These are phyloP conservation scores for Neoitamus cyanurus DNA, from an alignment of 2,888 invertebrate species.

Conservation along the genomic window DNA sequence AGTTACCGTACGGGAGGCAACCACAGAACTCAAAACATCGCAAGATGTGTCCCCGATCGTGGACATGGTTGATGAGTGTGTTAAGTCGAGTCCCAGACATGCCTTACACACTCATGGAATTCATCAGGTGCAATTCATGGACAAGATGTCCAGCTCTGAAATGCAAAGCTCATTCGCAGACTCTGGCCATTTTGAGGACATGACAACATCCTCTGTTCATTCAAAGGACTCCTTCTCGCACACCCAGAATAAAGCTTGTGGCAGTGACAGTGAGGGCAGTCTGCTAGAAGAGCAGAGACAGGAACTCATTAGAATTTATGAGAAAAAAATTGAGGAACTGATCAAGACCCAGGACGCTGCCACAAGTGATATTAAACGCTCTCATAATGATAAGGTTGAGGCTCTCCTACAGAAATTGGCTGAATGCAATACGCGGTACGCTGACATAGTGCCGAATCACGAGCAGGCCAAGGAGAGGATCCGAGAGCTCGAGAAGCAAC, in stretches of 20 bases:
- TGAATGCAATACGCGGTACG: slow-evolving; percentile 81
- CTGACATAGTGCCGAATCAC: slow-evolving; percentile 79
- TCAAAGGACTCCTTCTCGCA: slow-evolving; percentile 78
- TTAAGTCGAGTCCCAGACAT: slow-evolving; percentile 63
- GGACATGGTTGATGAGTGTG: slow-evolving; percentile 68
- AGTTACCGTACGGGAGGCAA: slow-evolving; percentile 79
- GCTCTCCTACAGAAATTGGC: slow-evolving; percentile 77
- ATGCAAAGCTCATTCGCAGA: slow-evolving; percentile 84
- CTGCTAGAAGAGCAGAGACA: slow-evolving; percentile 75
- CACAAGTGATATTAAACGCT: slow-evolving; percentile 80
- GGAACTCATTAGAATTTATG: slow-evolving; percentile 77
- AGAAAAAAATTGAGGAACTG: slow-evolving; percentile 80
- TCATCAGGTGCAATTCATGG: slow-evolving; percentile 64
- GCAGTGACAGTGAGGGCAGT: slow-evolving; percentile 56
- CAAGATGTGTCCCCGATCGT: slow-evolving; percentile 69
- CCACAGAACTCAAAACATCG: slow-evolving; percentile 70
- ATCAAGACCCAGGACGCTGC: slow-evolving; percentile 72
- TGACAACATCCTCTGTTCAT: slow-evolving; percentile 79
- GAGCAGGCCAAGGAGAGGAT: slow-evolving; percentile 79
- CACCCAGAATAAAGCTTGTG: slow-evolving; percentile 67
- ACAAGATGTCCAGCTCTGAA: slow-evolving; percentile 65
- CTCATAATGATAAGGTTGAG: slow-evolving; percentile 83
- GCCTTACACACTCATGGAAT: slow-evolving; percentile 63
- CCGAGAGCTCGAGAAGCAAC: slow-evolving; percentile 76
- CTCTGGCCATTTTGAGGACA: slow-evolving; percentile 88